Base-by-base conservation (phyloP, 92 coral and sea anemone genomes). In the Plumapathes pennacea region DNA sequence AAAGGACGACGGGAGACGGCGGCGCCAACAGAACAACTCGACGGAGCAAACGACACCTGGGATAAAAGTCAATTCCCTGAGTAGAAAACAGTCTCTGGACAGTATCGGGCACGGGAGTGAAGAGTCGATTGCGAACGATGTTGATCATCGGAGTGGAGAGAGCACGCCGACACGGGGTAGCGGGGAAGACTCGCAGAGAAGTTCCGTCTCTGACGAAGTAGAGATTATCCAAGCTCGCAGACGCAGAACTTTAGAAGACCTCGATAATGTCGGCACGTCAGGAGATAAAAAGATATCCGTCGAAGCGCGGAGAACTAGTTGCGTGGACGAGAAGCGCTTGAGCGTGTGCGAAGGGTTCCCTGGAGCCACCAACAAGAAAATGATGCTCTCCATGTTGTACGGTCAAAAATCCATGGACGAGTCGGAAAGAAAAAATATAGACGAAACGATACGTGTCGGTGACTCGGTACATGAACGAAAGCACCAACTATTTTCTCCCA, bases 331-430 rank as follows among this genome's bases (percentile, higher is more conserved):
- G 19, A 77, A 88, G 18, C 69, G 96, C 0, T 56, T 83, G 7
- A 88, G 96, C 46, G 41, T 88, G 23, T 84, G 90, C 13, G 96
- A 88, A 54, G 86, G 89, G 3, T 88, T 81, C 33, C 88, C 88
- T 2, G 88, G 88, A 18, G 83, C 72, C 46, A 69, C 84, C 1
- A 88, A 88, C 51, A 88, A 84, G 54, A 88, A 88, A 65, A 83
- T 88, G 90, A 88, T 88, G 96, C 57, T 88, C 21, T 78, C 86
- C 2, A 88, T 88, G 96, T 50, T 88, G 13, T 88, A 88, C 59
- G 94, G 94, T 18, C 86, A 77, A 49, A 86, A 58, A 38, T 84
- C 91, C n/a, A 54, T 79, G 52, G 96, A 94, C 41, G 95, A 94
- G 32, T 51, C 57, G 61, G 85, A 69, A 62, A 84, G 77, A 53